Evolutionary conservation across 2,888 invertebrate genomes (phyloP).

Genomic region (Rugalucina vietnamica): DNA sequence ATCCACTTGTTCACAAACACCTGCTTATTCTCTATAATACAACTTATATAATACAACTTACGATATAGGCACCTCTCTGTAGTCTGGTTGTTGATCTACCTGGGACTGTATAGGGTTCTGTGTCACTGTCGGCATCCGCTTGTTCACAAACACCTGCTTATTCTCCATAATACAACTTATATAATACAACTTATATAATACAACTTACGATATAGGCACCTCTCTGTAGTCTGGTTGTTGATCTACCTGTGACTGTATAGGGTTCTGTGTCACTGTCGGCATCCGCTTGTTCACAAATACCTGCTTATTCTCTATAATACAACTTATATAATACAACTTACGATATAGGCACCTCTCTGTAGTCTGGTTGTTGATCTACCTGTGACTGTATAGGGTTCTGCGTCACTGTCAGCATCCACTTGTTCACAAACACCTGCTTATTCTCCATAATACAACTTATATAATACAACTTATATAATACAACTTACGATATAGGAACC

Average conservation of each 20-base stretch:
- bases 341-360: conserved; percentile 88
- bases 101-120: conserved; percentile 73
- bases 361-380: conserved; percentile 82
- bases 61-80: conserved; percentile 88
- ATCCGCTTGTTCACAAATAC: conserved; percentile 97
- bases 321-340: too few species aligned
- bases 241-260: conserved; percentile 69
- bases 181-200: too few species aligned
- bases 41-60: too few species aligned
- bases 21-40: conserved; percentile 92
- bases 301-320: conserved; percentile 91
- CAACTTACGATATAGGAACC: conserved; percentile 89
- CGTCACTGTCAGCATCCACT: conserved; percentile 93
- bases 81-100: conserved; percentile 82
- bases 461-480: too few species aligned
- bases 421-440: conserved; percentile 96
- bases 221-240: conserved; percentile 84
- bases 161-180: too few species aligned
- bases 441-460: conserved; percentile 87
- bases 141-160: conserved; percentile 96
- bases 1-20: conserved; percentile 97
- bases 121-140: conserved; percentile 93
- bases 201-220: conserved; percentile 89
- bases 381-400: conserved; percentile 73
- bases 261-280: conserved; percentile 88